Conservation (phyloP, 2,888 invertebrate genomes). For the Agrilus cyanescens region DNA sequence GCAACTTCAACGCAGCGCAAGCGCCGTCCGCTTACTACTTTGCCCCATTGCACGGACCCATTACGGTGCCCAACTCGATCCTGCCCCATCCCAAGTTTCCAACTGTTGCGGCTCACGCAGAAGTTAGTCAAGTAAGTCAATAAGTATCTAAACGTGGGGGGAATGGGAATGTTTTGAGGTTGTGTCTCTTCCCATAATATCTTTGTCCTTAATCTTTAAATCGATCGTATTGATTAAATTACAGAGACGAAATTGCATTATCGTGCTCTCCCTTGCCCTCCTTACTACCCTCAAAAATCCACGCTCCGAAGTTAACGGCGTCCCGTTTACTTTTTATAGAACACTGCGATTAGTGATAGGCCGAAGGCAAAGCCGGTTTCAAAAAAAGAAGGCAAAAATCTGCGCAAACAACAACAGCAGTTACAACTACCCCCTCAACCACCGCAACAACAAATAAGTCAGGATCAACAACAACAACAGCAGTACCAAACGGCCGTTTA, state of each 20-base stretch:
- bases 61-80: conserved; percentile 28
- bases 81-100: conserved; percentile 31
- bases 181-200: no score
- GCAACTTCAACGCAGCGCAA: conserved; percentile 31
- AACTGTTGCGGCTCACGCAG: conserved; percentile 40
- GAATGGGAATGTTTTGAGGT: no score
- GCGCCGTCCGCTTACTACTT: conserved; percentile 40
- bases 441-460: conserved; percentile 31
- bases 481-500: conserved; percentile 35
- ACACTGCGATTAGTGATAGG: conserved; percentile 70
- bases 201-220: no score
- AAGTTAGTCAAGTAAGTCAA: conserved; percentile 40
- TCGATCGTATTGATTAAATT: no score
- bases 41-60: conserved; percentile 39
- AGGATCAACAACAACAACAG: conserved; percentile 41
- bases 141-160: no score
- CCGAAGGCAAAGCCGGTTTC: conserved; percentile 72
- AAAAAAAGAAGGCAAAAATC: conserved; percentile 67
- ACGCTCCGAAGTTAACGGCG: no score
- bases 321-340: conserved; percentile 31
- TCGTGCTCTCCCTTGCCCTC: not conserved
- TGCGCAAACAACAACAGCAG: conserved; percentile 45
- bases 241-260: not conserved
- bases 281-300: no score
- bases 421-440: conserved; percentile 29